Percentiles rank a stretch among this genome's conserved stretches.
phyloP scores from a whole-genome alignment of 2,797 vertebrate genomes.

The Lophotriccus pileatus region DNA sequence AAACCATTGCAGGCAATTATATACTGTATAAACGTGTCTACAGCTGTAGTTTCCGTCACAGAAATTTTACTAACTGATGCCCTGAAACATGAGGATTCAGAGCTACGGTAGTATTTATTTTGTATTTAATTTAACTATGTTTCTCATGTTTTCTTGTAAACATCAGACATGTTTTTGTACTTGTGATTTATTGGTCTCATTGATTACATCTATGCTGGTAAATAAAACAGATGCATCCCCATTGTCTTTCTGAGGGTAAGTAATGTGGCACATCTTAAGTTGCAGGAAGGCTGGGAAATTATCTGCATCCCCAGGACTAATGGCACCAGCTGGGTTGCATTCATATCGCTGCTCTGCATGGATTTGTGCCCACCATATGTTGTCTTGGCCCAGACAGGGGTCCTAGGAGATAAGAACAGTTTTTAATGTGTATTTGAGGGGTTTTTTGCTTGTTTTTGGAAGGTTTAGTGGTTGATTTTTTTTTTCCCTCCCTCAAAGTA shows the following conservation, averaged over 20 bases:
- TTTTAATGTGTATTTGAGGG: neutral
- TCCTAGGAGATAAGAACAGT: neutral
- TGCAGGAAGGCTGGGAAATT: neutral
- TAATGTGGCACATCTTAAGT: neutral
- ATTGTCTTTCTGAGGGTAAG: neutral
- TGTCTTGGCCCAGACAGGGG: neutral
- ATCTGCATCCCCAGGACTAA: neutral
- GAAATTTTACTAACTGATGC: neutral
- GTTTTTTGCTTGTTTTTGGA: too few species aligned
- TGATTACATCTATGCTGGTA: neutral
- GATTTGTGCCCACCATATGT: rapidly evolving
- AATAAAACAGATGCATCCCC: neutral
- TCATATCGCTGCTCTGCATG: neutral
- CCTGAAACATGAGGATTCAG: neutral
- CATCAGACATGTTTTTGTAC: neutral
- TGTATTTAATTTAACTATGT: neutral
- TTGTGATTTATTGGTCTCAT: neutral
- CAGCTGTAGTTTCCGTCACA: neutral
- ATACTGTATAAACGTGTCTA: neutral
- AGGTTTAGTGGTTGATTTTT: neutral
- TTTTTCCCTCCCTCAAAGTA: neutral
- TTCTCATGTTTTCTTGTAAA: neutral
- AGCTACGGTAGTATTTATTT: neutral
- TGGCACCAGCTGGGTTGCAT: neutral
- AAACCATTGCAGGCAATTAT: neutral